Base-by-base conservation (phyloP, 2,113 vertebrate species). In the Scortum barcoo region DNA sequence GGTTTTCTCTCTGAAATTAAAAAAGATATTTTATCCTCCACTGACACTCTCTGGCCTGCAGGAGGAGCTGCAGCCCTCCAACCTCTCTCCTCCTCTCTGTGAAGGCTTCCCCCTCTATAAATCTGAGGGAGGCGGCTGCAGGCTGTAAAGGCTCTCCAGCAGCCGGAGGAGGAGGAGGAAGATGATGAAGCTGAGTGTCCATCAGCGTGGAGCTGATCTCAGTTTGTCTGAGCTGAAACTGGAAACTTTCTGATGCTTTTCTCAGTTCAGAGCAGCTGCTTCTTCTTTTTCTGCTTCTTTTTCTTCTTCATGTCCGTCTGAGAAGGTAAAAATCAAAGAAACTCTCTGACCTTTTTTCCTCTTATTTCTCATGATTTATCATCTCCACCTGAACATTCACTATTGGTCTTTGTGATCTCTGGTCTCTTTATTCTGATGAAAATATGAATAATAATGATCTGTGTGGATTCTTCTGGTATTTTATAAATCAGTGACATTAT, bases 201-300 rank as follows among this genome's bases (percentile, higher is more conserved):
- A 12, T 78, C 20, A 16, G 50, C n/a, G 36, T 2, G 81, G 42
- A 78, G 69, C 82, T 78, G 85, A 83, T 83, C 77, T 84, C 76
- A 74, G 51, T 48, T 87, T 4, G 10, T 75, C 69, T 69, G 85
- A 81, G 82, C 82, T 81, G 72, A 77, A 81, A 58, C 77, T 48
- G 80, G 74, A 83, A 89, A 91, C 86, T 90, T 90, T 87, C 46
- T 76, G 66, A 76, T 78, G 76, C 42, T 88, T 71, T 66, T 70
- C 20, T 78, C 1, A 7, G 16, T 46, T 20, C 19, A 40, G 68
- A 85, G 63, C 74, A 30, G 14, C 58, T 61, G 1, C 62, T 66
- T 42, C 63, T 63, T 22, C 26, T 72, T 60, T 58, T 78, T 54
- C 68, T 50, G 50, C 36, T 76, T 50, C 58, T 50, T 36, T 53